Base-by-base conservation (phyloP, 1,140 invertebrate species). In the Lepidurus apus region DNA sequence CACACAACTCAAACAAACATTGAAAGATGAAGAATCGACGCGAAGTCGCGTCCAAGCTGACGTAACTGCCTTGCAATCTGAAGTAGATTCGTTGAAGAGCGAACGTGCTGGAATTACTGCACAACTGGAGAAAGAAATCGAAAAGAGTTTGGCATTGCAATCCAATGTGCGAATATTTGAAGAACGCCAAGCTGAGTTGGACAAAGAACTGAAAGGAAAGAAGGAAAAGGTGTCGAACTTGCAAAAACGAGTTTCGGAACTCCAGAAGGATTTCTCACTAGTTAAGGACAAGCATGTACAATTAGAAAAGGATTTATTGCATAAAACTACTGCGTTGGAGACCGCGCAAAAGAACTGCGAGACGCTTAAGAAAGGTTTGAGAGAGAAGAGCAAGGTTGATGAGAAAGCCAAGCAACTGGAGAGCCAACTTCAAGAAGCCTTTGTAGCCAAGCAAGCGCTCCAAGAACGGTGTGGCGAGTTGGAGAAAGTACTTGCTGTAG, bases 401-500 rank as follows among this genome's bases (percentile, higher is more conserved):
- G 53, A 65, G 3, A 65, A 65, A 65, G 53, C n/a, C 6, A 65
- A 65, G 53, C 17, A 65, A 21, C 17, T 65, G 1, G 53, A 65
- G 13, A 65, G 53, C n/a, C 53, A 65, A 65, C 53, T 65, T 13
- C 53, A 65, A 65, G 53, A 65, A 65, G 21, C 6, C 13, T 65
- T 65, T 7, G 53, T n/a, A 1, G 74, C 13, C 2, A 77, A 77
- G 42, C 34, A 45, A 77, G 75, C 43, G 47, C 34, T 26, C 17
- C 6, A 42, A 24, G 74, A 45, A 42, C 10, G 43, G 7, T 78
- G 73, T 10, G 26, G 26, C 21, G 75, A 80, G 74, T 17, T 77
- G 75, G 75, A 77, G 47, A 45, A 65, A 65, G 53, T 65, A 7
- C 6, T 47, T 10, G 75, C 26, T 24, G 43, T 7, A 43, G 75